phyloP scores from a whole-genome alignment of 2,113 vertebrate genomes.

The Strix aluco region DNA sequence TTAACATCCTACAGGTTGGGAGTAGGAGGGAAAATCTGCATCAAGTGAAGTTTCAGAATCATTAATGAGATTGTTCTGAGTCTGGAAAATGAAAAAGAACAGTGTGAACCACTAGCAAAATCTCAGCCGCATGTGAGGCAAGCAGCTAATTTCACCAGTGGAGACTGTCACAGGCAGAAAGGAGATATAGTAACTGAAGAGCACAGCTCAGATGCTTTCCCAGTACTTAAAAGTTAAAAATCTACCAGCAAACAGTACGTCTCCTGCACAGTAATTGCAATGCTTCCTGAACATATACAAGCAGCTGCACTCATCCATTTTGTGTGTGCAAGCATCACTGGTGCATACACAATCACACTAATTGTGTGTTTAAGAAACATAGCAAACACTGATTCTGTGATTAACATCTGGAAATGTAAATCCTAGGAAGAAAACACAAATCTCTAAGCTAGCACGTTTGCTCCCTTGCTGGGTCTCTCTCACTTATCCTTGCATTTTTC shows the following conservation, averaged over 20 bases:
- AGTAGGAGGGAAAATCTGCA: constrained; percentile 1
- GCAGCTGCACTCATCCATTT: background rate
- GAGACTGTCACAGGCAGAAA: background rate
- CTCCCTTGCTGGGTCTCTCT: background rate
- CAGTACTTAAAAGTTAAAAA: background rate
- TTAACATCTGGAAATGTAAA: background rate
- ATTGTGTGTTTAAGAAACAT: background rate
- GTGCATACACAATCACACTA: background rate
- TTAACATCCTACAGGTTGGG: background rate
- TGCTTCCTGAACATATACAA: background rate
- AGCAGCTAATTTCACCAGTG: background rate
- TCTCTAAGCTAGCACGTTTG: background rate
- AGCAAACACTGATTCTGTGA: background rate
- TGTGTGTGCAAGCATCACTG: background rate
- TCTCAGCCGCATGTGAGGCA: background rate
- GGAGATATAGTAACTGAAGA: background rate
- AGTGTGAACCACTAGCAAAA: background rate
- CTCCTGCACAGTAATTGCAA: background rate
- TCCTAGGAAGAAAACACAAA: background rate
- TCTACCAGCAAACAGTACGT: background rate
- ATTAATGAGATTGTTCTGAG: background rate
- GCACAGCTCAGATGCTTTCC: background rate
- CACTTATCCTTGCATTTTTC: background rate
- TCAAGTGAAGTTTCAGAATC: constrained; percentile 2
- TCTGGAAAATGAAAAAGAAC: background rate